These are phyloP conservation scores for Mythimna ferrago DNA, from an alignment of 2,888 invertebrate genomes.

Conservation along the genomic window DNA sequence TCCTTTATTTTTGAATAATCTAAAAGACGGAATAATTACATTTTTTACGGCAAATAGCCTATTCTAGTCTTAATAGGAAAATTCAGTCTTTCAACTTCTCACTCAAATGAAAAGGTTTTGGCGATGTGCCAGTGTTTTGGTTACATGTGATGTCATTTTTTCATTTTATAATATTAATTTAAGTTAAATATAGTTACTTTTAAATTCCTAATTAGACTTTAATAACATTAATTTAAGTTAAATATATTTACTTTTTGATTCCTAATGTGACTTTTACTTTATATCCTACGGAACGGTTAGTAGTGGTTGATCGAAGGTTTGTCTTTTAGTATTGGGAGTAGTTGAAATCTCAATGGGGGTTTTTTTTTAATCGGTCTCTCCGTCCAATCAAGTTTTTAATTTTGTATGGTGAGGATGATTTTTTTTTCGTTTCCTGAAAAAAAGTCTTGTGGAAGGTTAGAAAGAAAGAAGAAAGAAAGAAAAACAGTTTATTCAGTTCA, in stretches of 20 bases:
- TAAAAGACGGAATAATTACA: too few species aligned
- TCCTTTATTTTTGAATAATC: too few species aligned
- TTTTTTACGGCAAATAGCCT: too few species aligned
- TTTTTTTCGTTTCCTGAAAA: too few species aligned
- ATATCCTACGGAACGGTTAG: neutral
- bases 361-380: too few species aligned
- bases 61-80: constrained; percentile 44
- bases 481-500: too few species aligned
- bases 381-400: too few species aligned
- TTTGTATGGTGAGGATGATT: too few species aligned
- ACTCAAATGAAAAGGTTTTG: constrained; percentile 24
- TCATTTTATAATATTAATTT: constrained; percentile 21
- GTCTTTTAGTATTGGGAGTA: neutral
- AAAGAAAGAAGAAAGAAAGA: too few species aligned
- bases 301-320: neutral
- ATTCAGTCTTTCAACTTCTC: constrained; percentile 40
- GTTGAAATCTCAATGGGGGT: neutral
- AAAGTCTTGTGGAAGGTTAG: too few species aligned
- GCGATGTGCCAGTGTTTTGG: constrained; percentile 23
- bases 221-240: too few species aligned
- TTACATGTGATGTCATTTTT: constrained; percentile 36
- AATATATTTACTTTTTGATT: too few species aligned
- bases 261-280: constrained; percentile 1
- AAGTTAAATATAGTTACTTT: constrained; percentile 45
- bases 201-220: neutral